A percentile compares a stretch with the other conserved stretches of the same genome.
Conservation (phyloP, 2,113 vertebrate species). For the Phodopus roborovskii region DNA sequence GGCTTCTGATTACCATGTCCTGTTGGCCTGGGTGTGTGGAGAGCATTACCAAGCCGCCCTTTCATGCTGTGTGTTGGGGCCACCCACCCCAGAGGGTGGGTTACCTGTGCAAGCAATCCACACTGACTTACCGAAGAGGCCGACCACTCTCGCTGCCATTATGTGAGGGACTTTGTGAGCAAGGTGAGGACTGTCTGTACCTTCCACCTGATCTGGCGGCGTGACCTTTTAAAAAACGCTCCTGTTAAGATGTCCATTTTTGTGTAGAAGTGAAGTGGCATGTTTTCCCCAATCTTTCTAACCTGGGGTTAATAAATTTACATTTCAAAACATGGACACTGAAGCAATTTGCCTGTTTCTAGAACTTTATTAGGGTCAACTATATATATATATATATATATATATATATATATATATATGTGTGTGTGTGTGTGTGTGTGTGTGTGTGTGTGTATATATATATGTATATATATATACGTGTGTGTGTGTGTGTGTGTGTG, state of each 20-base stretch:
- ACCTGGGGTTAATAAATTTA: background rate
- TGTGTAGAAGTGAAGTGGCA: background rate
- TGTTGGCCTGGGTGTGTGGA: fast-evolving
- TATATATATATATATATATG: too few species aligned
- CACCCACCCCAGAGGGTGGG: background rate
- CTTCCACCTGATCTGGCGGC: background rate
- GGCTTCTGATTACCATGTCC: fast-evolving
- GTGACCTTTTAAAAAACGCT: background rate
- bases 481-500: background rate
- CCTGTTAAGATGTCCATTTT: background rate
- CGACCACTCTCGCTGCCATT: background rate
- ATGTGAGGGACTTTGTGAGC: fast-evolving
- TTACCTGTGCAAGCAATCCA: background rate
- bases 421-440: background rate
- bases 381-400: conserved; percentile 40
- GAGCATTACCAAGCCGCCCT: fast-evolving
- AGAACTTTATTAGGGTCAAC: background rate
- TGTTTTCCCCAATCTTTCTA: background rate
- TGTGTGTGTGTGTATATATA: conserved; percentile 43
- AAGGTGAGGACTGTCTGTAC: background rate
- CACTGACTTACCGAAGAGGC: background rate
- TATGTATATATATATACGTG: too few species aligned
- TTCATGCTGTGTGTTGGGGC: fast-evolving
- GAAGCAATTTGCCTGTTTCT: background rate
- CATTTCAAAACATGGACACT: background rate